Evolutionary conservation across 1,140 invertebrate species (phyloP).

Genomic region (Brachionus sp.): DNA sequence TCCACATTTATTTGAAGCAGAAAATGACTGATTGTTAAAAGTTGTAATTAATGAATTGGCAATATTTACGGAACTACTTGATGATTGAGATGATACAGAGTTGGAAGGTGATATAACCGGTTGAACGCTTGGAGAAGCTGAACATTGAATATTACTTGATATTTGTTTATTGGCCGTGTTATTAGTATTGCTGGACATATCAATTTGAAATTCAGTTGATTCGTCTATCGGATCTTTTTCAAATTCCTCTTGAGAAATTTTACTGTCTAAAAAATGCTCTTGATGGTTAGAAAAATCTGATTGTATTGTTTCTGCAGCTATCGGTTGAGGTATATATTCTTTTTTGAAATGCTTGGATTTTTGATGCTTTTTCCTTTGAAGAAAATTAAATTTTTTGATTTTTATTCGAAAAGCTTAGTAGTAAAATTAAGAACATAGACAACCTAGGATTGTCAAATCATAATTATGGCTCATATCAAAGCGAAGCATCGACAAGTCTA

Average conservation of each 20-base stretch:
- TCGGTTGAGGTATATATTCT: background rate
- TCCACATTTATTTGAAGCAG: constrained; percentile 3
- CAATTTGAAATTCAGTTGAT: background rate
- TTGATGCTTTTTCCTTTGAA: constrained; percentile 37
- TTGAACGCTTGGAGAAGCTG: background rate
- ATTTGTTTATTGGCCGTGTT: background rate
- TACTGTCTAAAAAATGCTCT: background rate
- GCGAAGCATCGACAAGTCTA: background rate
- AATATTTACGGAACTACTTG: constrained; percentile 3
- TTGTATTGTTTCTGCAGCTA: background rate
- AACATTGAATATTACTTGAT: background rate
- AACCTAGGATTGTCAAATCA: background rate
- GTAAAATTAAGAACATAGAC: background rate
- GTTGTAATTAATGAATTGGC: constrained; percentile 12
- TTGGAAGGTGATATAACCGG: constrained; percentile 7
- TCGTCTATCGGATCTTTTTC: background rate
- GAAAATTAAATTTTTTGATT: background rate
- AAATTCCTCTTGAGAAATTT: background rate
- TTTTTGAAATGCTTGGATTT: constrained; percentile 14
- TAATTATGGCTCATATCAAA: background rate
- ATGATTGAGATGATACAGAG: constrained; percentile 24
- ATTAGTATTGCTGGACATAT: background rate
- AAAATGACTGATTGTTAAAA: constrained; percentile 11
- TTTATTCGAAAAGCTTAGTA: background rate
- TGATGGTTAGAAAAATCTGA: background rate